Percentiles rank a stretch among this genome's conserved stretches.
phyloP scores from a whole-genome alignment of 2,113 vertebrate genomes.

The Albula goreensis region DNA sequence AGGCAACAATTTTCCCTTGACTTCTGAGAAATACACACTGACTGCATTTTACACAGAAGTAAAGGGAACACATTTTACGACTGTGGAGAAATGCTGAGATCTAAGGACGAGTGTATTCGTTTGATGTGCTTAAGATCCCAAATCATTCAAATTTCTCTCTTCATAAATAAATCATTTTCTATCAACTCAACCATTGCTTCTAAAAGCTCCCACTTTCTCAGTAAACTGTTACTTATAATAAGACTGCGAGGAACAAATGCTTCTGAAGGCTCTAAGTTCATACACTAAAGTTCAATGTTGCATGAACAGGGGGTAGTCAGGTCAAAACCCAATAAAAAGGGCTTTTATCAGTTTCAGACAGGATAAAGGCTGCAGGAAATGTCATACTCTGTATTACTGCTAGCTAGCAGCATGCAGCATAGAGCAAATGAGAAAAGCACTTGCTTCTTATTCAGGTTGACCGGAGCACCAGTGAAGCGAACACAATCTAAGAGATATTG shows the following conservation, averaged over 20 bases:
- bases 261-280: not conserved
- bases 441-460: no score
- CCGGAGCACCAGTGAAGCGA: no score
- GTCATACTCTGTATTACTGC: not conserved
- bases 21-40: not conserved
- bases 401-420: not conserved
- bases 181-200: not conserved
- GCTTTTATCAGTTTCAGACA: slow-evolving; percentile 9
- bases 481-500: no score
- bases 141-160: not conserved
- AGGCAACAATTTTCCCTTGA: not conserved
- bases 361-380: not conserved
- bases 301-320: not conserved
- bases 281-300: not conserved
- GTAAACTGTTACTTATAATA: not conserved
- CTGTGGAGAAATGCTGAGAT: not conserved
- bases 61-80: not conserved
- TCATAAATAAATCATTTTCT: not conserved
- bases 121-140: not conserved
- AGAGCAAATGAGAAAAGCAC: not conserved
- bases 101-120: not conserved
- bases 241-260: not conserved
- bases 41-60: not conserved
- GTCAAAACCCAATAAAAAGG: not conserved
- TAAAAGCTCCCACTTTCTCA: not conserved